These are phyloP conservation scores for Lacerta viridis DNA, from an alignment of 2,797 vertebrate genomes.

Conservation along the genomic window DNA sequence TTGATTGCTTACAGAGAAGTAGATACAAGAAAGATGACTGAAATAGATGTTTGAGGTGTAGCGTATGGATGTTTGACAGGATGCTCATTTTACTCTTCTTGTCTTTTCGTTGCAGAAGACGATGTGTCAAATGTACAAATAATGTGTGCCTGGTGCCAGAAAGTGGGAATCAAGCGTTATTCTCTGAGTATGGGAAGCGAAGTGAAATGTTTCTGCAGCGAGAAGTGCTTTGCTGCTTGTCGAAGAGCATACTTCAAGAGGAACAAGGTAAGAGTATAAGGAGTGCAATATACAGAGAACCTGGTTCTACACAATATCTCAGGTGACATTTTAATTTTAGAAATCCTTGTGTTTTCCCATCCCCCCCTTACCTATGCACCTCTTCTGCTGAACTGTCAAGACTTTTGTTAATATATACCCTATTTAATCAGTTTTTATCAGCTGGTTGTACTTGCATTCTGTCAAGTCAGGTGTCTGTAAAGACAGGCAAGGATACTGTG, in stretches of 20 bases:
- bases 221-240: slow-evolving; percentile 99
- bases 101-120: slow-evolving; percentile 91
- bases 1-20: slow-evolving; percentile 29
- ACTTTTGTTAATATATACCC: slow-evolving; percentile 62
- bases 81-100: slow-evolving; percentile 83
- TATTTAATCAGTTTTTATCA: slow-evolving; percentile 71
- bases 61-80: slow-evolving; percentile 74
- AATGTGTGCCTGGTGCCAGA: slow-evolving; percentile 99
- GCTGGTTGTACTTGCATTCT: slow-evolving; percentile 68
- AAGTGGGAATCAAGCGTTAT: slow-evolving; percentile 97
- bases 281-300: slow-evolving; percentile 60
- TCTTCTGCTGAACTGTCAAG: slow-evolving; percentile 72
- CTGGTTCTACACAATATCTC: slow-evolving; percentile 59
- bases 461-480: slow-evolving; percentile 66
- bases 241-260: slow-evolving; percentile 99
- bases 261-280: slow-evolving; percentile 92
- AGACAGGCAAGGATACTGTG: slow-evolving; percentile 16
- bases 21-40: slow-evolving; percentile 33
- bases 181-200: slow-evolving; percentile 99
- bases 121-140: slow-evolving; percentile 97
- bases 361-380: slow-evolving; percentile 70
- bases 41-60: slow-evolving; percentile 59
- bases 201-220: slow-evolving; percentile 99
- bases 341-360: slow-evolving; percentile 49
- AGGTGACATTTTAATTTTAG: slow-evolving; percentile 61